phyloP scores from a whole-genome alignment of 2,113 vertebrate genomes.

The Anarhynchus alexandrinus region DNA sequence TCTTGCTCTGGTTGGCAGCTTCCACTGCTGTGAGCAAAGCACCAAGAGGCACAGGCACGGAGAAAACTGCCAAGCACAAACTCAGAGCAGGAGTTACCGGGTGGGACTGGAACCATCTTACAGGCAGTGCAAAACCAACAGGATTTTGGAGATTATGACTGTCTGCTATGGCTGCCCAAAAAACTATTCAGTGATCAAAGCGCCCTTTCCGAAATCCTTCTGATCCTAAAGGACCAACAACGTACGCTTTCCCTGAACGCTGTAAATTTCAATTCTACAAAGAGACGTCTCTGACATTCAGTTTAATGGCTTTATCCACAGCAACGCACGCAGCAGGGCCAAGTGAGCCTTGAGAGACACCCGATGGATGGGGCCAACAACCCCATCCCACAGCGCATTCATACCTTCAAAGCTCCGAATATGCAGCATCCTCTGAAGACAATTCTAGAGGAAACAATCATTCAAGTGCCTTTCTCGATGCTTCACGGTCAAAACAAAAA shows the following conservation, averaged over 20 bases:
- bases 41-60: background rate
- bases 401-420: background rate
- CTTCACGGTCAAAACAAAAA: background rate
- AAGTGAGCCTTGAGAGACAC: background rate
- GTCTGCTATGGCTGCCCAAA: background rate
- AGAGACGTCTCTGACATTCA: background rate
- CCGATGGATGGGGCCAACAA: background rate
- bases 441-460: background rate
- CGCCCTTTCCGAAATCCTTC: background rate
- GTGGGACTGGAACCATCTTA: too few species aligned
- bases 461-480: background rate
- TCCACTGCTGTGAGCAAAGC: background rate
- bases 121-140: background rate
- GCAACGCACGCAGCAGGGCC: fast-evolving
- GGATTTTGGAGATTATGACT: background rate
- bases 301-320: background rate
- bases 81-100: background rate
- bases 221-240: background rate
- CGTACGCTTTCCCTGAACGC: fast-evolving
- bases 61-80: background rate
- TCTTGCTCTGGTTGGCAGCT: background rate
- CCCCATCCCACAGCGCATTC: background rate
- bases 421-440: background rate
- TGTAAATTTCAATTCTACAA: too few species aligned
- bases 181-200: background rate